Base-by-base conservation (phyloP, 2,888 invertebrate genomes). In the Lepas anatifera region DNA sequence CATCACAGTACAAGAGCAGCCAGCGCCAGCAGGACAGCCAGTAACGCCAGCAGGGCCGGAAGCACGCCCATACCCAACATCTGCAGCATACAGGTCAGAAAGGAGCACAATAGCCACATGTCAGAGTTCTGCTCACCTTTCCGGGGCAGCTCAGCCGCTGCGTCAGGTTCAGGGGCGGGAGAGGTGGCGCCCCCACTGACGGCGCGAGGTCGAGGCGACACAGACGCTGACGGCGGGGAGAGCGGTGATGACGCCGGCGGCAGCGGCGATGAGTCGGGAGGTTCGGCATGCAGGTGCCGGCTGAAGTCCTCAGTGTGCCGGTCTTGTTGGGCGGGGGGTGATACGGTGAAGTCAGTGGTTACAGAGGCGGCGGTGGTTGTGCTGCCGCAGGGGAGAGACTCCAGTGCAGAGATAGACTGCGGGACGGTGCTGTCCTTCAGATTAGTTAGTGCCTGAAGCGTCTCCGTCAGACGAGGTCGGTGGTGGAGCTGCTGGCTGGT, bases 31-130 rank as follows among this genome's bases (percentile, higher is more conserved):
- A 73, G 70, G 77, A 89, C 84, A 78, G 89, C 89, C 80, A 89
- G 84, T 79, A 89, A 81, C 79, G 90, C 84, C 80, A 88, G 87
- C 80, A 89, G 84, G 80, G 88, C 83, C 78, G 88, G 87, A 81
- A 89, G 84, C 81, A 87, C 83, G 82, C 90, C 89, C 81, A 87
- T 81, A 77, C 87, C 86, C 78, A 87, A 86, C 80, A 89, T 81
- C 80, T 87, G 86, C 79, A 72, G 70, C 68, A 72, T 50, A 52
- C 71, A 72, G 67, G 71, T 70, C 69, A 72, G 71, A 71, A 73
- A 39, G 39, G 71, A 72, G 68, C 71, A 71, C 64, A 69, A 67
- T 35, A 71, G 70, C 66, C 72, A 43, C 46, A 72, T 43, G 43
- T 39, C 25, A 4, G 64, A 64, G 37, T 13, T 25, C 39, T 16